Base-by-base conservation (phyloP, 37 sponge, comb jelly and placozoan genomes). In the Geodia barretti region DNA sequence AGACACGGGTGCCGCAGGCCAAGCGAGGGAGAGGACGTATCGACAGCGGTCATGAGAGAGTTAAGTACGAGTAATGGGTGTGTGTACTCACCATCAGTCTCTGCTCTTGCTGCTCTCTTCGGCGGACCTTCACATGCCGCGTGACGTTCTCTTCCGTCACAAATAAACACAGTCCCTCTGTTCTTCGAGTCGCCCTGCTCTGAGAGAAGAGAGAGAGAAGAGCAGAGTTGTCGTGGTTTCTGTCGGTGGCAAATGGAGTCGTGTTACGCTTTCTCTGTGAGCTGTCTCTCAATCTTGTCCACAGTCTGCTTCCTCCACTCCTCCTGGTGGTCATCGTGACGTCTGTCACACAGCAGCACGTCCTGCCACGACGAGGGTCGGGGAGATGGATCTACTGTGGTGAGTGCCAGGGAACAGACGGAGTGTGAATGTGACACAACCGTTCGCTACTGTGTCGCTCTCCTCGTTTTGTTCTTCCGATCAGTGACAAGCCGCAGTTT, bases 221-320 rank as follows among this genome's bases (percentile, higher is more conserved):
- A 28, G 64, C 64, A 62, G 64, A 28, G 8, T 3, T 9, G n/a
- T 28, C 19, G n/a, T n/a, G n/a, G n/a, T n/a, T n/a, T n/a, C n/a
- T n/a, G n/a, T n/a, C n/a, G n/a, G n/a, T n/a, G n/a, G n/a, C n/a
- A n/a, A n/a, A n/a, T n/a, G n/a, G n/a, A n/a, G n/a, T 92, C 82
- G 63, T 88, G 60, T 58, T 42, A 82, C 70, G 85, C 90, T 74
- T 88, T 58, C 78, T 84, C 77, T 86, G 83, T 20, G 64, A 25
- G 21, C 64, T 80, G 7, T 37, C 21, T 43, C 71, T 88, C 90
- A 36, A 60, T 41, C 20, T 62, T 64, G 33, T 93, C 83, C 64
- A 93, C 62, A 41, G 47, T 86, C 66, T 58, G 86, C 70, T 93
- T 89, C 93, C 93, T 88, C 68, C 88, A 89, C 93, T 89, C 88